Evolutionary conservation across 2,113 vertebrate species (phyloP).

Genomic region (Bungarus multicinctus): DNA sequence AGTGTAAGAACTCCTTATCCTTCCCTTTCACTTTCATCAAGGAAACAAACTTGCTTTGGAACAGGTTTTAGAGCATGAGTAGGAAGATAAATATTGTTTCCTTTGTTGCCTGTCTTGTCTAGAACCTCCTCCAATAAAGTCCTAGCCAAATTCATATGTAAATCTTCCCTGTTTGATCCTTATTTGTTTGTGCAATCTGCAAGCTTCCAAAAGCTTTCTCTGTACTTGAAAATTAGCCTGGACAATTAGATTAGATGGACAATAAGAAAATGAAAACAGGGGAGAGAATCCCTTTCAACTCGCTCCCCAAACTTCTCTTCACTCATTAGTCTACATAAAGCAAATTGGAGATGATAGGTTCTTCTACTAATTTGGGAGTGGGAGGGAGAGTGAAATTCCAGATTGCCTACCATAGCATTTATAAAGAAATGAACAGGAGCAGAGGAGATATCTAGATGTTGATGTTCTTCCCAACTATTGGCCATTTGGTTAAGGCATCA

Average conservation of each 20-base stretch:
- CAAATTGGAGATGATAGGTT: background rate
- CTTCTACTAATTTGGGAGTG: background rate
- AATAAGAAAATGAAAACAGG: background rate
- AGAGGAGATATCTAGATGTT: background rate
- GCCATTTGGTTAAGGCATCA: background rate
- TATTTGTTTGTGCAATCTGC: background rate
- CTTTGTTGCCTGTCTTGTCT: background rate
- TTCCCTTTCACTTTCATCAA: background rate
- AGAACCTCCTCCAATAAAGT: background rate
- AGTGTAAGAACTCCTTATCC: background rate
- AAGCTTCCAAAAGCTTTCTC: background rate
- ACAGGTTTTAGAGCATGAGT: background rate
- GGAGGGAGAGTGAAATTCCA: background rate
- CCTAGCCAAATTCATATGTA: background rate
- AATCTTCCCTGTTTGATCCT: background rate
- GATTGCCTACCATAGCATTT: background rate
- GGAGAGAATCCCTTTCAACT: background rate
- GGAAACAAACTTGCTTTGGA: background rate
- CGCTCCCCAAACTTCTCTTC: background rate
- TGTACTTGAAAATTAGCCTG: background rate
- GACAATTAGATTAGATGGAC: background rate
- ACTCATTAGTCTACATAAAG: background rate
- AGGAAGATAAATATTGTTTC: background rate
- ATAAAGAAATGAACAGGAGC: background rate
- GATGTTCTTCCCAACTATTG: background rate